A percentile compares a stretch with the other conserved stretches of the same genome.
These are phyloP conservation scores for Phyllotis vaccarum DNA, from an alignment of 2,797 vertebrate genomes.

Conservation along the genomic window DNA sequence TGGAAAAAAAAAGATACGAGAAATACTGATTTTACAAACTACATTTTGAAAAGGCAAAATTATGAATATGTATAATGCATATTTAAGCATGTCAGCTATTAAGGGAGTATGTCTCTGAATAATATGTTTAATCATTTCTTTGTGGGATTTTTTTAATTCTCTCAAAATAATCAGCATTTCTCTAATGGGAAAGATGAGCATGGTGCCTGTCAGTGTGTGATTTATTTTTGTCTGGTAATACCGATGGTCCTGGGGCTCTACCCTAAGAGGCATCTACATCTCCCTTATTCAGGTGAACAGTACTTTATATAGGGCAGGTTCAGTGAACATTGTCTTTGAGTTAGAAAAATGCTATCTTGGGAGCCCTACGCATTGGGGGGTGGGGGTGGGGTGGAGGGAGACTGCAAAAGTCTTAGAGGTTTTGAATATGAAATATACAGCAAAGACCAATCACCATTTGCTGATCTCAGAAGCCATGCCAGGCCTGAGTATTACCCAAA, in stretches of 20 bases:
- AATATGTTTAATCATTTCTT: not conserved
- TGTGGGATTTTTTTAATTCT: not conserved
- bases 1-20: not conserved
- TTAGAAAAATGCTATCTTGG: not conserved
- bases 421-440: not conserved
- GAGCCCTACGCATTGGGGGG: no score
- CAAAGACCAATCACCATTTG: not conserved
- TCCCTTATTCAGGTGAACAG: not conserved
- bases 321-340: not conserved
- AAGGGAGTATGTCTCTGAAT: not conserved
- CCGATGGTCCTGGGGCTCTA: not conserved
- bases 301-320: not conserved
- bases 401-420: not conserved
- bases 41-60: conserved; percentile 1
- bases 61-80: not conserved
- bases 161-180: not conserved
- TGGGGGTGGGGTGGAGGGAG: no score
- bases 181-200: not conserved
- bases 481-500: not conserved
- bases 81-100: not conserved
- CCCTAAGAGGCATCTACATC: not conserved
- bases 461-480: not conserved
- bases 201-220: no score
- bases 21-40: not conserved
- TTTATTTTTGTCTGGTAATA: not conserved